Conservation (phyloP, 2,113 vertebrate genomes). For the Shinisaurus crocodilurus region DNA sequence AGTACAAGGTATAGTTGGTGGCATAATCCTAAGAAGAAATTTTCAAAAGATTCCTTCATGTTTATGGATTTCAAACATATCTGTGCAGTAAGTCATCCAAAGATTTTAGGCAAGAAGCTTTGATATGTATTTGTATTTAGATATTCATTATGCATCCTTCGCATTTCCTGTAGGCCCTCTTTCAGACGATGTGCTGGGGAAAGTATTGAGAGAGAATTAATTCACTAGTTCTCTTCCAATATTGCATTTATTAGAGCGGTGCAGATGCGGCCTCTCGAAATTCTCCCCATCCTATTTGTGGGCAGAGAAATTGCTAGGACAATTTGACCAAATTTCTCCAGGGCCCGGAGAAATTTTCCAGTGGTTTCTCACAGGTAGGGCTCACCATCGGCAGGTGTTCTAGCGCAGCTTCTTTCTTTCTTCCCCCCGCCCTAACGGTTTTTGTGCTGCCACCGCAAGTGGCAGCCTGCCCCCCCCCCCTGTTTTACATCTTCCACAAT, state of each 20-base stretch:
- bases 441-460: no score
- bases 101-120: constrained; percentile 10
- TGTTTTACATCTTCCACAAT: no score
- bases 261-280: no score
- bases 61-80: constrained; percentile 11
- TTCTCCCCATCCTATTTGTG: no score
- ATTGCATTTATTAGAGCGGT: not conserved
- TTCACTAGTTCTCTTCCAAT: not conserved
- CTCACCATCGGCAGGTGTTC: no score
- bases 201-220: not conserved
- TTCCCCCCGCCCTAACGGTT: no score
- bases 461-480: no score
- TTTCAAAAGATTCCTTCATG: constrained; percentile 9
- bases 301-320: no score
- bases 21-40: not conserved
- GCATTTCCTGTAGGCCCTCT: constrained; percentile 7
- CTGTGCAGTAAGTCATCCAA: not conserved
- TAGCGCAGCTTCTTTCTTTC: no score
- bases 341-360: no score
- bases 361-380: no score
- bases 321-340: no score
- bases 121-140: constrained; percentile 1
- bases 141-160: constrained; percentile 13
- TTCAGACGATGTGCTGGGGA: not conserved
- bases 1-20: constrained; percentile 11